Conservation (phyloP, 1,140 invertebrate species). For the Dendrolimus punctatus region DNA sequence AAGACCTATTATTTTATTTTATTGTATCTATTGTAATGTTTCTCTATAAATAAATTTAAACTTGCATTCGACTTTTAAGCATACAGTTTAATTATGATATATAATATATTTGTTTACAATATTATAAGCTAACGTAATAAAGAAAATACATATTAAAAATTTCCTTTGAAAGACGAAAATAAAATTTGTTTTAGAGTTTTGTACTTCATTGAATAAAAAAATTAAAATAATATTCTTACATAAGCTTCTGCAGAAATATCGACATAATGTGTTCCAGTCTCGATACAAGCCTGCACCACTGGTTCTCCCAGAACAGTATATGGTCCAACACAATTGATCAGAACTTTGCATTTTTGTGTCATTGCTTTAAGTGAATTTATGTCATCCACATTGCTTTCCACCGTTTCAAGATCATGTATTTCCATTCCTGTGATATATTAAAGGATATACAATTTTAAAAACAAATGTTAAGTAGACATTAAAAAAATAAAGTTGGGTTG, state of each 20-base stretch:
- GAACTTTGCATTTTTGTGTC: slow-evolving; percentile 78
- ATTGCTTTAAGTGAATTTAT: slow-evolving; percentile 80
- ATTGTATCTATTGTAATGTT: too few species aligned
- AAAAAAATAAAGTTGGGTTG: too few species aligned
- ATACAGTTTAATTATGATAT: too few species aligned
- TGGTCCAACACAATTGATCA: slow-evolving; percentile 91
- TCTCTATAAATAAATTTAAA: too few species aligned
- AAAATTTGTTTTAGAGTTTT: too few species aligned
- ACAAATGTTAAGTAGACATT: neutral
- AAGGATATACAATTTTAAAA: neutral
- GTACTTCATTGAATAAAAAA: neutral
- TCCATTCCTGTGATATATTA: neutral
- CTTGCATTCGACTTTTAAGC: too few species aligned
- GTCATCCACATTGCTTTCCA: slow-evolving; percentile 85
- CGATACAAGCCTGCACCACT: slow-evolving; percentile 90
- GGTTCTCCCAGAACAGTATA: slow-evolving; percentile 89
- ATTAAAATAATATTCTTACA: slow-evolving; percentile 32
- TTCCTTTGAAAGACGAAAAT: too few species aligned
- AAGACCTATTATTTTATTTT: too few species aligned
- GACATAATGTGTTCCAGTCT: slow-evolving; percentile 86
- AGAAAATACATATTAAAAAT: too few species aligned
- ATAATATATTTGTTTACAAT: too few species aligned
- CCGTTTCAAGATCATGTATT: slow-evolving; percentile 37
- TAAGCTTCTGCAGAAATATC: slow-evolving; percentile 89
- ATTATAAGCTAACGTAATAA: too few species aligned